These are phyloP conservation scores for Todiramphus saurophagus DNA, from an alignment of 2,113 vertebrate genomes.

Conservation along the genomic window DNA sequence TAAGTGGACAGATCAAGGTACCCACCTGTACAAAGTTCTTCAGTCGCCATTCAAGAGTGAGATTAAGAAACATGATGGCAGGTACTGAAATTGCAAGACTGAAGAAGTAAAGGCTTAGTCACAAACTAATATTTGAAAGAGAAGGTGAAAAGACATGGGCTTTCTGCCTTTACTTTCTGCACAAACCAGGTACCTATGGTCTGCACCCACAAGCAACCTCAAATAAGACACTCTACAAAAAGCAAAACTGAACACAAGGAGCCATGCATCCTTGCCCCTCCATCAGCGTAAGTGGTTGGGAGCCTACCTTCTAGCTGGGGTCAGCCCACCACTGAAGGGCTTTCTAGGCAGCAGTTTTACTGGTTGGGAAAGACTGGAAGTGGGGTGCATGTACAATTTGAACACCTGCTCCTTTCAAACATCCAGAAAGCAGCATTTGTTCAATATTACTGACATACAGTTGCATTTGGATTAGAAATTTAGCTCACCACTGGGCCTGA, in stretches of 20 bases:
- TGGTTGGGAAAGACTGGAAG: not conserved
- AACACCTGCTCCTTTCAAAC: not conserved
- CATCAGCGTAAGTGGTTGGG: not conserved
- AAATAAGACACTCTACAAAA: not conserved
- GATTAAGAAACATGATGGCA: not conserved
- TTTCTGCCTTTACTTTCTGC: not conserved
- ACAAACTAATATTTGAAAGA: not conserved
- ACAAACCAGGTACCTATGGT: not conserved
- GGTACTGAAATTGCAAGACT: not conserved
- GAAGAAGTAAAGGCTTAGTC: not conserved
- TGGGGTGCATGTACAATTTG: not conserved
- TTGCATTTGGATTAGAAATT: not conserved
- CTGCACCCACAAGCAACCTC: not conserved
- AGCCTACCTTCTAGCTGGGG: not conserved
- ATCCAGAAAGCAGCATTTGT: not conserved
- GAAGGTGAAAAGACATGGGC: not conserved
- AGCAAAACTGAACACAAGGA: not conserved
- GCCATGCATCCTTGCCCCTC: not conserved
- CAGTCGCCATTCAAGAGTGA: not conserved
- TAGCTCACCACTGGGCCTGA: not conserved
- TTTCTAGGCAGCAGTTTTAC: not conserved
- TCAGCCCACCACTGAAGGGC: not conserved
- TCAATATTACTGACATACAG: not conserved
- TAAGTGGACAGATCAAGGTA: not conserved
- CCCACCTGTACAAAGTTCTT: not conserved